phyloP scores from a whole-genome alignment of 2,888 invertebrate genomes.

The Drosophila anceps region DNA sequence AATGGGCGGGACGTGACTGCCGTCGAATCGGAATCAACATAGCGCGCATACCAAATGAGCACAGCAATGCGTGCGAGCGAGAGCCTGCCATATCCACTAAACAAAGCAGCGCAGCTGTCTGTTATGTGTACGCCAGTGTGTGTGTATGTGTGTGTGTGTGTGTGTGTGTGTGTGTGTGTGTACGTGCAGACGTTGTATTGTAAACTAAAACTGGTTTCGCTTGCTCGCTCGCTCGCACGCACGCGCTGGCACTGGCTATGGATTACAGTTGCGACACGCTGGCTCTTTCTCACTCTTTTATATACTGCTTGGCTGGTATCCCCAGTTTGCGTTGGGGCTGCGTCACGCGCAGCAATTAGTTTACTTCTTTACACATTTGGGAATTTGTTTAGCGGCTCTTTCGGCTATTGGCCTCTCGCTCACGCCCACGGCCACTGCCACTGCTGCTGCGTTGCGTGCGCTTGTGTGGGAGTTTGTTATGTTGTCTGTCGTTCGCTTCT shows the following conservation, averaged over 20 bases:
- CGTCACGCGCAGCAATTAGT: slow-evolving; percentile 85
- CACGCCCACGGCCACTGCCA: slow-evolving; percentile 10
- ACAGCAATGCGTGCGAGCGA: slow-evolving; percentile 37
- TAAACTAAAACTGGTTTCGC: slow-evolving; percentile 76
- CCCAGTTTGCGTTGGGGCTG: slow-evolving; percentile 67
- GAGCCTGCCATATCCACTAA: slow-evolving; percentile 26
- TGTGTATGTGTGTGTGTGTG: slow-evolving; percentile 36
- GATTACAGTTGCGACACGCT: slow-evolving; percentile 11
- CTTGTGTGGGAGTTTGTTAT: slow-evolving; percentile 48
- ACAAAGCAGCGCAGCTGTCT: slow-evolving; percentile 48
- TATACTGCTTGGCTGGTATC: slow-evolving; percentile 50
- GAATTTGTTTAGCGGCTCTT: slow-evolving; percentile 71
- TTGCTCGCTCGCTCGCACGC: slow-evolving; percentile 53
- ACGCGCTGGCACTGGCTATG: background rate
- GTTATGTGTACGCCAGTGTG: slow-evolving; percentile 19
- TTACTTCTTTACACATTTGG: slow-evolving; percentile 82
- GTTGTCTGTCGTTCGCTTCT: slow-evolving; percentile 53
- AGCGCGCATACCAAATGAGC: slow-evolving; percentile 84
- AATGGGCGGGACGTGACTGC: slow-evolving; percentile 86
- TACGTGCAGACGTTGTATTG: slow-evolving; percentile 64
- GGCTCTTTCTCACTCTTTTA: slow-evolving; percentile 58
- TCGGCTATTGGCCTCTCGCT: slow-evolving; percentile 54
- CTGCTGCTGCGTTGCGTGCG: too few species aligned
- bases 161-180: slow-evolving; percentile 35
- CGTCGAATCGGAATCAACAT: slow-evolving; percentile 85